Evolutionary conservation across 2,888 invertebrate genomes (phyloP).

Genomic region (Nomada fabriciana): DNA sequence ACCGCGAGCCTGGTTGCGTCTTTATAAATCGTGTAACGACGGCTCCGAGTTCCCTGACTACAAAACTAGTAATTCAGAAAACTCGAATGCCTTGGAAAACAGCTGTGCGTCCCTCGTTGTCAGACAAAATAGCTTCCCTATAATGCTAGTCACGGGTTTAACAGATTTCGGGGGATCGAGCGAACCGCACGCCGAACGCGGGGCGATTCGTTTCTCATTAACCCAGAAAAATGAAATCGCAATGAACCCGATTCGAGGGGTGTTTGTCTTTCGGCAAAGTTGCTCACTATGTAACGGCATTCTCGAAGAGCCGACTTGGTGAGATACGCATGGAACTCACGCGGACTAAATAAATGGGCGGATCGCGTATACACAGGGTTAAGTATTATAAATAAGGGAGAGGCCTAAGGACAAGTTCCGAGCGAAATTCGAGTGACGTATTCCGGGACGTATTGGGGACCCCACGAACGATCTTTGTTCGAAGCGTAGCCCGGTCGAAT

Average conservation of each 20-base stretch:
- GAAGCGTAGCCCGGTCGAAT: no score
- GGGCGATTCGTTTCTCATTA: slow-evolving; percentile 34
- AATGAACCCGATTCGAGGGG: slow-evolving; percentile 15
- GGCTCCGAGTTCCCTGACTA: background rate
- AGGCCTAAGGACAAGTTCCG: no score
- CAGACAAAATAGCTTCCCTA: background rate
- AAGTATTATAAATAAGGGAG: no score
- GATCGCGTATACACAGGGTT: no score
- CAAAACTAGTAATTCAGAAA: background rate
- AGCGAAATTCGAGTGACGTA: no score
- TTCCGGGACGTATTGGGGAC: no score
- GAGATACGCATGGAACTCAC: no score
- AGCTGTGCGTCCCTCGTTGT: background rate
- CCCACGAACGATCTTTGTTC: no score
- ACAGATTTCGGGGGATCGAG: slow-evolving; percentile 24
- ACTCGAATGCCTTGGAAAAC: slow-evolving; percentile 7
- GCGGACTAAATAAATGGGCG: no score
- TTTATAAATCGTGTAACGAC: slow-evolving; percentile 25
- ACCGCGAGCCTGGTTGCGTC: slow-evolving; percentile 2
- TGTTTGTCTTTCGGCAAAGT: background rate
- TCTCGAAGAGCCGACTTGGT: background rate
- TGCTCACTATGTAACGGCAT: background rate
- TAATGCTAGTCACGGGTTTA: background rate
- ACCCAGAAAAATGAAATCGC: slow-evolving; percentile 37
- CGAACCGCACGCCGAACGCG: slow-evolving; percentile 17